A percentile compares a stretch with the other conserved stretches of the same genome.
phyloP scores from a whole-genome alignment of 2,888 invertebrate genomes.

The Dastarcus helophoroides region DNA sequence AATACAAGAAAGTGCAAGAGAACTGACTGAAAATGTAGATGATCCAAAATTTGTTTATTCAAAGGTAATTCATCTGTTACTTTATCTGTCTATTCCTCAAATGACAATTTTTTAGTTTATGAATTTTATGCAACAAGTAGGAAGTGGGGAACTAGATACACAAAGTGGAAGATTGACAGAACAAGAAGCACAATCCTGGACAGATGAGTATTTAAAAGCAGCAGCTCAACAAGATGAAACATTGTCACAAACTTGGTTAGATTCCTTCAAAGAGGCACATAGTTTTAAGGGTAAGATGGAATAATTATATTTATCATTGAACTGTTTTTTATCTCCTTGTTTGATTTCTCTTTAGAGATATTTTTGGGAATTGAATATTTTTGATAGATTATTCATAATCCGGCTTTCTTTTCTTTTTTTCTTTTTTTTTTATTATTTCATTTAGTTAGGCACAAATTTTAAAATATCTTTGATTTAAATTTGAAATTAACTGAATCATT shows the following conservation, averaged over 20 bases:
- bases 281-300: too few relatives aligned
- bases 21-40: conserved; percentile 46
- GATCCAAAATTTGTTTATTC: conserved; percentile 64
- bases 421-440: too few relatives aligned
- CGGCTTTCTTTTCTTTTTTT: too few relatives aligned
- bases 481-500: too few relatives aligned
- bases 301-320: too few relatives aligned
- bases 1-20: conserved; percentile 45
- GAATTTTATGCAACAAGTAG: conserved; percentile 72
- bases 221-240: conserved; percentile 3
- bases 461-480: too few relatives aligned
- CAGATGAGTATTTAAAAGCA: conserved; percentile 8
- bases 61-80: conserved; percentile 34
- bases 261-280: too few relatives aligned
- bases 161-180: conserved; percentile 38
- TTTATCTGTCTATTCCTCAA: not conserved
- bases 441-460: too few relatives aligned
- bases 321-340: not conserved
- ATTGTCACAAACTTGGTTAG: conserved; percentile 5
- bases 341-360: not conserved
- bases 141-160: conserved; percentile 51
- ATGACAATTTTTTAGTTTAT: conserved; percentile 49
- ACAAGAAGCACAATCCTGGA: conserved; percentile 37
- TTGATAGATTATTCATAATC: too few relatives aligned
- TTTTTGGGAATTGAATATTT: not conserved